Evolutionary conservation across 1,140 invertebrate genomes (phyloP).

Genomic region (Penaeus chinensis): DNA sequence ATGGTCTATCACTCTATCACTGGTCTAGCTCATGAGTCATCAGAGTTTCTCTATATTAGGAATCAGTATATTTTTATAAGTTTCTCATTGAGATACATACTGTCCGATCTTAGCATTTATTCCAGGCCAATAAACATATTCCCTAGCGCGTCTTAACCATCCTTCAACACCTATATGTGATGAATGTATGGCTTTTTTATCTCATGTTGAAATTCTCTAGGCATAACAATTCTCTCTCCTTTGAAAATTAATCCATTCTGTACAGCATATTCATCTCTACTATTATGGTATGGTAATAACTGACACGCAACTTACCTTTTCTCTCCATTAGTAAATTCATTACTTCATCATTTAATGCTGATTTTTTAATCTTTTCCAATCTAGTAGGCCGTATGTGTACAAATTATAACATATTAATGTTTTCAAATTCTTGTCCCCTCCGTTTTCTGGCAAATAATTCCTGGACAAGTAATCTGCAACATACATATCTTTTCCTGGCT

Average conservation of each 20-base stretch:
- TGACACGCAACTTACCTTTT: not conserved
- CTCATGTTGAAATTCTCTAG: not conserved
- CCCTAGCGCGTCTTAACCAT: slow-evolving; percentile 1
- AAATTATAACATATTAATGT: not conserved
- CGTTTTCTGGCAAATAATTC: slow-evolving; percentile 13
- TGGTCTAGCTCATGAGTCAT: not conserved
- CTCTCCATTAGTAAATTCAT: slow-evolving; percentile 5
- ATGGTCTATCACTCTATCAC: too few relatives aligned
- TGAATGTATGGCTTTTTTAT: not conserved
- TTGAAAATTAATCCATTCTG: slow-evolving; percentile 7
- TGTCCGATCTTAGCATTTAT: slow-evolving; percentile 23
- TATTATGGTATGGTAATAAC: not conserved
- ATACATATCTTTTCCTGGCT: slow-evolving; percentile 1
- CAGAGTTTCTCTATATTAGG: not conserved
- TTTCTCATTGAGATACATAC: not conserved
- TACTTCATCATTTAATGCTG: not conserved
- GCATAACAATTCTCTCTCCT: too few relatives aligned
- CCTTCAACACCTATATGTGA: slow-evolving; percentile 10
- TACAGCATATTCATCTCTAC: not conserved
- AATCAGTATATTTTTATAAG: not conserved
- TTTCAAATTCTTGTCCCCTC: slow-evolving; percentile 25
- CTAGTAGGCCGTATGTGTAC: not conserved
- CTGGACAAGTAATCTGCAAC: not conserved
- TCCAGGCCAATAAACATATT: slow-evolving; percentile 4
- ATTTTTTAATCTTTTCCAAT: slow-evolving; percentile 14